phyloP scores from a whole-genome alignment of 2,797 vertebrate species.

The Ispidina picta region DNA sequence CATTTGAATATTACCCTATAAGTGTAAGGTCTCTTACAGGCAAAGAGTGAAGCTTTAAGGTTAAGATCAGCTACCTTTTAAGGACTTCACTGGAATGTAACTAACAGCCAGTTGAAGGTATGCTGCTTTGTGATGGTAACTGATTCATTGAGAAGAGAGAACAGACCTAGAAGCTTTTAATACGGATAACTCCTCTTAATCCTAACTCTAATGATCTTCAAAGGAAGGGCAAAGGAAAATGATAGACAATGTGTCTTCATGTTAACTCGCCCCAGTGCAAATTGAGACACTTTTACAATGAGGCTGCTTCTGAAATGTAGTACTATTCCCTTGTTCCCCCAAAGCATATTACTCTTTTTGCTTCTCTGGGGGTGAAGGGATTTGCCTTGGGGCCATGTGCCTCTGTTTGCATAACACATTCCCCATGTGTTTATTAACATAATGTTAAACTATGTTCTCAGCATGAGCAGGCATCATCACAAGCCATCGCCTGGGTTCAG shows the following conservation, averaged over 20 bases:
- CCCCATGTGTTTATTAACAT: conserved; percentile 78
- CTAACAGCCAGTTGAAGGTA: conserved; percentile 48
- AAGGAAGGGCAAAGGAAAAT: conserved; percentile 46
- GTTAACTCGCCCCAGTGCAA: conserved; percentile 16
- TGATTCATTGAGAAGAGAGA: conserved; percentile 17
- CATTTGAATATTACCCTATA: not conserved
- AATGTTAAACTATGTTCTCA: conserved; percentile 66
- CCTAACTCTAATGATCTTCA: conserved; percentile 59
- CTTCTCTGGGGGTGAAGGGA: not conserved
- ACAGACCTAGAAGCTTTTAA: conserved; percentile 44
- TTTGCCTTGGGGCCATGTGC: conserved; percentile 39
- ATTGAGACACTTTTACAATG: not conserved
- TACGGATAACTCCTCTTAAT: conserved; percentile 57
- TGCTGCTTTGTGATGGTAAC: conserved; percentile 33
- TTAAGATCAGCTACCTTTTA: conserved; percentile 27
- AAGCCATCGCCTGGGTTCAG: conserved; percentile 47
- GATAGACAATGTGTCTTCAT: not conserved
- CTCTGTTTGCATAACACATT: conserved; percentile 76
- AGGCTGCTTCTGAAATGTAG: not conserved
- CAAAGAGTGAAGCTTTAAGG: conserved; percentile 24
- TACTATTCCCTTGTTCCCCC: not conserved
- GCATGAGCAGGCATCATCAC: conserved; percentile 66
- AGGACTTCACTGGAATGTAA: conserved; percentile 36
- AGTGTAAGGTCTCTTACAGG: not conserved
- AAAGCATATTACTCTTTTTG: not conserved